A percentile compares a stretch with the other conserved stretches of the same genome.
Evolutionary conservation across 2,888 invertebrate species (phyloP).

Genomic region (Lumbricus terrestris): DNA sequence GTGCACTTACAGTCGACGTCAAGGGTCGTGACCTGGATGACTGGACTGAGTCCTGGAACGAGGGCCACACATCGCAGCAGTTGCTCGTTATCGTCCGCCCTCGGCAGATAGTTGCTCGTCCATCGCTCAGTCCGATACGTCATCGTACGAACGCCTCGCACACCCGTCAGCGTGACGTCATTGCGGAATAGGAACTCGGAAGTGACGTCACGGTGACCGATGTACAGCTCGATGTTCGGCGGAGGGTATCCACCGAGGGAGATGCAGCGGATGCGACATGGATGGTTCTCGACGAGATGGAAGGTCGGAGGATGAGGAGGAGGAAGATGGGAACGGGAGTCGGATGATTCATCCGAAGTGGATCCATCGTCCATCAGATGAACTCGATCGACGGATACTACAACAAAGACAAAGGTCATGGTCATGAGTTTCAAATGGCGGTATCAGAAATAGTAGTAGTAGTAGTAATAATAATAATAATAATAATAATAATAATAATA

Average conservation of each 20-base stretch:
- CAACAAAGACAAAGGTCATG: not conserved
- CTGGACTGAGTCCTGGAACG: slow-evolving; percentile 12
- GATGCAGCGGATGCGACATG: slow-evolving; percentile 21
- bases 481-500: not conserved
- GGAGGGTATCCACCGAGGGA: slow-evolving; percentile 28
- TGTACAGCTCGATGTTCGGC: slow-evolving; percentile 19
- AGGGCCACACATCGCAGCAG: slow-evolving; percentile 11
- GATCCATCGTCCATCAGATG: not conserved
- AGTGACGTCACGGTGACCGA: slow-evolving; percentile 26
- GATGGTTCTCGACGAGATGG: slow-evolving; percentile 21
- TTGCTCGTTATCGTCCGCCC: slow-evolving; percentile 20
- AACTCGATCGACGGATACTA: not conserved
- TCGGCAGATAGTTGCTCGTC: slow-evolving; percentile 20
- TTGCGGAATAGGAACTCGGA: slow-evolving; percentile 23
- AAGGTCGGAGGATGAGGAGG: not conserved
- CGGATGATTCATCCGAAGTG: not conserved
- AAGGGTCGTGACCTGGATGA: not conserved
- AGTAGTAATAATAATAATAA: not conserved
- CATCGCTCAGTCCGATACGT: slow-evolving; percentile 12
- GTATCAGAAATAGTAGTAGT: not conserved
- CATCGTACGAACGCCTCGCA: not conserved
- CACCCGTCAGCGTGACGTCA: slow-evolving; percentile 9
- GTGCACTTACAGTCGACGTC: slow-evolving; percentile 21
- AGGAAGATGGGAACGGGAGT: too few species aligned
- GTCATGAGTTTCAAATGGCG: not conserved